phyloP scores from a whole-genome alignment of 1,140 invertebrate genomes.

The Drosophila jambulina region DNA sequence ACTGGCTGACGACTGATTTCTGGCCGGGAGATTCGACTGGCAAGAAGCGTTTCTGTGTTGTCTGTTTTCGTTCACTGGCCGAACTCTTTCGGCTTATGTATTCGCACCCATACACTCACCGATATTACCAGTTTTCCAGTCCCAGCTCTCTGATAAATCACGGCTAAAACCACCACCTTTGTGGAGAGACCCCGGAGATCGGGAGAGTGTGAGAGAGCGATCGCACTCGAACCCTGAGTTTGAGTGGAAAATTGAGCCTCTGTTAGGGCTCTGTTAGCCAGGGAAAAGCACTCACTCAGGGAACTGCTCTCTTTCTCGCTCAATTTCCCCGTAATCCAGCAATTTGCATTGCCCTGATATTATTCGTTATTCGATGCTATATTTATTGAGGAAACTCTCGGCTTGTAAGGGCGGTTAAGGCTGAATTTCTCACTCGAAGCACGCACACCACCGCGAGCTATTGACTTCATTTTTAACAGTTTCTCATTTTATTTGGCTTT shows the following conservation, averaged over 20 bases:
- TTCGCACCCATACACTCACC: slow-evolving; percentile 25
- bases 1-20: slow-evolving; percentile 84
- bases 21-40: slow-evolving; percentile 66
- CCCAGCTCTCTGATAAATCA: slow-evolving; percentile 67
- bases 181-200: slow-evolving; percentile 6
- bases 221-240: slow-evolving; percentile 19
- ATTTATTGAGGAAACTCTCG: slow-evolving; percentile 56
- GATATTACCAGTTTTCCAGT: slow-evolving; percentile 47
- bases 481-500: slow-evolving; percentile 68
- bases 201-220: slow-evolving; percentile 14
- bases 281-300: slow-evolving; percentile 21
- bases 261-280: slow-evolving; percentile 44
- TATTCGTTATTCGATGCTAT: slow-evolving; percentile 77
- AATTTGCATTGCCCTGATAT: slow-evolving; percentile 81
- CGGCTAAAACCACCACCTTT: slow-evolving; percentile 45
- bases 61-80: slow-evolving; percentile 56
- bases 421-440: slow-evolving; percentile 41
- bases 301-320: not conserved
- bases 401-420: slow-evolving; percentile 51
- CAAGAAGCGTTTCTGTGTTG: slow-evolving; percentile 81
- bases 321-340: slow-evolving; percentile 25
- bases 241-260: slow-evolving; percentile 15
- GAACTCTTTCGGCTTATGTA: slow-evolving; percentile 61
- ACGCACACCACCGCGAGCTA: slow-evolving; percentile 18
- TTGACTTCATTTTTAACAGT: slow-evolving; percentile 79